Evolutionary conservation across 2,113 vertebrate genomes (phyloP).

Genomic region (Neogale vison): DNA sequence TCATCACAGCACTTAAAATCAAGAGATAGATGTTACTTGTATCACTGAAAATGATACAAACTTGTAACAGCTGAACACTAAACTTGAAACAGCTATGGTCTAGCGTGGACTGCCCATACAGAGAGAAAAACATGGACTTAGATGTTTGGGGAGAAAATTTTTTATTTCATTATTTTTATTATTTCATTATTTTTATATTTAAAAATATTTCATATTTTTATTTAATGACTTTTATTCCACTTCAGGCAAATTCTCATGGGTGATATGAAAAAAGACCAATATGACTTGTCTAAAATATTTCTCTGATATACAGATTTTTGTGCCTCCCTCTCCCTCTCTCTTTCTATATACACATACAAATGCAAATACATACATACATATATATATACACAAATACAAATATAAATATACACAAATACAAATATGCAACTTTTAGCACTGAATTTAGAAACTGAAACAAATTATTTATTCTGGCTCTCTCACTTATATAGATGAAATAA

Average conservation of each 20-base stretch:
- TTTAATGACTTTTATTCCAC: background rate
- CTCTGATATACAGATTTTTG: background rate
- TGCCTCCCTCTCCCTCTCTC: background rate
- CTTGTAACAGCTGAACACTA: too few relatives aligned
- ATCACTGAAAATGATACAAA: background rate
- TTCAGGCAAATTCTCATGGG: background rate
- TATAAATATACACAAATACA: background rate
- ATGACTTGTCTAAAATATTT: background rate
- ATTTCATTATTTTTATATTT: too few relatives aligned
- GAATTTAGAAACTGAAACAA: conserved; percentile 12
- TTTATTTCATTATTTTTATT: background rate
- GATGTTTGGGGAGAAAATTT: background rate
- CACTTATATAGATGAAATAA: background rate
- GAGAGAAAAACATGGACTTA: background rate
- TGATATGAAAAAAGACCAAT: background rate
- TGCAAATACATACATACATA: background rate
- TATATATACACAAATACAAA: background rate
- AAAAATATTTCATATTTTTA: too few relatives aligned
- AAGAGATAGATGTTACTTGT: background rate
- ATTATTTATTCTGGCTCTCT: background rate
- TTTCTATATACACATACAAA: background rate
- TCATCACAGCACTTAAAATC: background rate
- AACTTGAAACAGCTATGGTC: background rate
- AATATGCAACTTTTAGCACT: background rate
- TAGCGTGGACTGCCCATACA: background rate